phyloP scores from a whole-genome alignment of 2,113 vertebrate species.

The Melanerpes aurifrons region DNA sequence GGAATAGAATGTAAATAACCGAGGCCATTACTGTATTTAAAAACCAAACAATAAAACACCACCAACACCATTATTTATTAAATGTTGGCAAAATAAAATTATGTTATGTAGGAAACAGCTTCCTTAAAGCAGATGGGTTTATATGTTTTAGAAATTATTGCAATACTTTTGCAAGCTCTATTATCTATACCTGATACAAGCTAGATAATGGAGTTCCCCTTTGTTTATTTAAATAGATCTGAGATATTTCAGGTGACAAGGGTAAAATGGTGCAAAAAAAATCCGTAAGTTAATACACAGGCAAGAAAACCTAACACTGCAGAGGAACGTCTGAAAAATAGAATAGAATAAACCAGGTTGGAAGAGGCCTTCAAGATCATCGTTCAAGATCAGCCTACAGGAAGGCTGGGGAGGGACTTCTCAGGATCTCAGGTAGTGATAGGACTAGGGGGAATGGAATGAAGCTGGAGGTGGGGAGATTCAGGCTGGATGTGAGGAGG shows the following conservation, averaged over 20 bases:
- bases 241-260: background rate
- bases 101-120: background rate
- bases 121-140: background rate
- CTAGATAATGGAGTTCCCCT: background rate
- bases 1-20: background rate
- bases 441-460: too few relatives aligned
- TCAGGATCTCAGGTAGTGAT: too few relatives aligned
- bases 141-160: background rate
- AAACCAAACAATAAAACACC: background rate
- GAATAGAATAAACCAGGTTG: too few relatives aligned
- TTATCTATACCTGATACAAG: background rate
- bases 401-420: too few relatives aligned
- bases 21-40: background rate
- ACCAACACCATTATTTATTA: background rate
- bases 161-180: background rate
- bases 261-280: background rate
- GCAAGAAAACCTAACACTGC: background rate
- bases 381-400: too few relatives aligned
- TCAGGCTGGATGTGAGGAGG: too few relatives aligned
- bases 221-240: background rate
- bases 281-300: background rate
- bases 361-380: too few relatives aligned
- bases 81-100: background rate
- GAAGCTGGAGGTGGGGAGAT: too few relatives aligned
- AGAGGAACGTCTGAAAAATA: background rate